Conservation (phyloP, 1,140 invertebrate genomes). For the Spodoptera frugiperda region DNA sequence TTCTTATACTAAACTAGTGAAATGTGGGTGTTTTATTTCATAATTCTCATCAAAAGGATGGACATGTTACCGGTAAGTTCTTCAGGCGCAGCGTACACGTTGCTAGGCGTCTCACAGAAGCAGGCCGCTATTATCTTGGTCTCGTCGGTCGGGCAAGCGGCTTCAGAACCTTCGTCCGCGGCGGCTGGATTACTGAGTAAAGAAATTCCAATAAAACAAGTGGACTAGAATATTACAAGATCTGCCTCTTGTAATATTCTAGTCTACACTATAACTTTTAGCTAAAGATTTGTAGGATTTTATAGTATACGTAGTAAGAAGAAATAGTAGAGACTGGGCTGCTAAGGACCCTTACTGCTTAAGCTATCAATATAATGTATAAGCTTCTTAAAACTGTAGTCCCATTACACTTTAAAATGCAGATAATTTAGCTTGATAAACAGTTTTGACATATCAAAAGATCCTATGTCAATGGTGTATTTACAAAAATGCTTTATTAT, state of each 20-base stretch:
- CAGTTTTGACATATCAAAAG: no score
- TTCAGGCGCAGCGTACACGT: slow-evolving; percentile 64
- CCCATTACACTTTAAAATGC: no score
- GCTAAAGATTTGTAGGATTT: neutral
- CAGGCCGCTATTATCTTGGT: slow-evolving; percentile 66
- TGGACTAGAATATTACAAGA: no score
- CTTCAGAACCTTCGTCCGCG: slow-evolving; percentile 70
- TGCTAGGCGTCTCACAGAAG: slow-evolving; percentile 62
- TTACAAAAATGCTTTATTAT: no score
- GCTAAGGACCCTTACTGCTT: no score
- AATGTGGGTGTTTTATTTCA: neutral
- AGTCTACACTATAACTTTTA: neutral
- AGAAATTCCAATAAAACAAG: neutral
- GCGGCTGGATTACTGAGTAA: slow-evolving; percentile 59
- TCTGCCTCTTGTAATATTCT: neutral
- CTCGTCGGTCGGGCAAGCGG: slow-evolving; percentile 67
- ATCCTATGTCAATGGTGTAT: no score
- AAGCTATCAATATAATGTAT: no score
- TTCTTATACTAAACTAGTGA: no score
- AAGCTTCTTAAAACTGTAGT: no score
- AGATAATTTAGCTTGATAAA: no score
- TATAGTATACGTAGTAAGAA: neutral
- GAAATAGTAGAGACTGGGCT: neutral
- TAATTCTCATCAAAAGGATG: neutral
- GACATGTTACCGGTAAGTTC: slow-evolving; percentile 63